phyloP scores from a whole-genome alignment of 2,797 vertebrate species.

The Cryptoblepharus egeriae region DNA sequence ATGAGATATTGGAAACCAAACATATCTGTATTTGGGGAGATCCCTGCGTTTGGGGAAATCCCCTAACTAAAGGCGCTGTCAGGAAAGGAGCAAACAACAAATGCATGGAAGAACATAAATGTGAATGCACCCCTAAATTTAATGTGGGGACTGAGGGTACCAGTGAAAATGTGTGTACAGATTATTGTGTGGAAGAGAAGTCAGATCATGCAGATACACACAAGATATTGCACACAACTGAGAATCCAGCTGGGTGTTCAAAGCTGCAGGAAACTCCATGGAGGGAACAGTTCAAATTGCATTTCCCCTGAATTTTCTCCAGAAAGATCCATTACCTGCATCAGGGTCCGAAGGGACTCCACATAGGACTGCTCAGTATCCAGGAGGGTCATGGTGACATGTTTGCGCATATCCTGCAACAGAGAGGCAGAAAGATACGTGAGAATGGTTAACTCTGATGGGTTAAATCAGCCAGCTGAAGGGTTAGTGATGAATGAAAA shows the following conservation, averaged over 20 bases:
- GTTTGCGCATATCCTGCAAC: slow-evolving; percentile 95
- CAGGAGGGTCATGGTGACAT: slow-evolving; percentile 97
- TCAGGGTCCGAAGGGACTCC: slow-evolving; percentile 93
- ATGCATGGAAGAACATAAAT: neutral
- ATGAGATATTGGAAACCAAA: neutral
- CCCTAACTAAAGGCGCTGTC: too few relatives aligned
- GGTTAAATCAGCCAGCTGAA: neutral
- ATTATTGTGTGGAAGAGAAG: neutral
- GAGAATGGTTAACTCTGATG: neutral
- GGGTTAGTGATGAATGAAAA: rapidly evolving
- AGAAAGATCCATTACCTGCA: slow-evolving; percentile 80
- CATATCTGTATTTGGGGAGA: neutral
- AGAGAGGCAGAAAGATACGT: slow-evolving; percentile 7
- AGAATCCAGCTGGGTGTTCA: neutral
- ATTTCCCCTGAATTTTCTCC: neutral
- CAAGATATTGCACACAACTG: too few relatives aligned
- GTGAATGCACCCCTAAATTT: neutral
- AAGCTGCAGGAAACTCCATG: neutral
- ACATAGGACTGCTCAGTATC: slow-evolving; percentile 98
- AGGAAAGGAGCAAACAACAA: neutral
- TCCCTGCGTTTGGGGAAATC: neutral
- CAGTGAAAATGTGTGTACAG: neutral
- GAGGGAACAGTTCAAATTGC: too few relatives aligned
- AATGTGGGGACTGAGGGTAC: too few relatives aligned
- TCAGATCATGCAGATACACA: neutral